phyloP scores from a whole-genome alignment of 2,888 invertebrate genomes.

The Tupiocoris notatus region DNA sequence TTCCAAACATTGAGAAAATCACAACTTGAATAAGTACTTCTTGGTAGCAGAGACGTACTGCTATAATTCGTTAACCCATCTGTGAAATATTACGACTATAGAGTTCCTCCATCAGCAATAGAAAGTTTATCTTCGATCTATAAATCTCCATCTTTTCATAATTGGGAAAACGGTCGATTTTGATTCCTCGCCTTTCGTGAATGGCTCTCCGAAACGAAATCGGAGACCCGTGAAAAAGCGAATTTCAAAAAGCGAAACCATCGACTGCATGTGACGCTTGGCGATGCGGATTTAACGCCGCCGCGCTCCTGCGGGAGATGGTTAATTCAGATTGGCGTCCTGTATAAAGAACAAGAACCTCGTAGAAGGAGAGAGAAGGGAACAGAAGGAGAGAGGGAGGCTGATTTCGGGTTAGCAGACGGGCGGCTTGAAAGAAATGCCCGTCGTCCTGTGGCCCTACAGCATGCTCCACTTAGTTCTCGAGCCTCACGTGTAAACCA shows the following conservation, averaged over 20 bases:
- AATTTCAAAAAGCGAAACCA: background rate
- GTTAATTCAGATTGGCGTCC: constrained; percentile 32
- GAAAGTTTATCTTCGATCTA: no score
- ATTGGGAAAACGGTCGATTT: background rate
- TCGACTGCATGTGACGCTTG: background rate
- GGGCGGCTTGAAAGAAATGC: background rate
- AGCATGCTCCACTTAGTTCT: constrained; percentile 37
- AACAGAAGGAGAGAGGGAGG: background rate
- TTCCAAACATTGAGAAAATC: no score
- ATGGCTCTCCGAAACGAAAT: background rate
- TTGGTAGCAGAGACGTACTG: no score
- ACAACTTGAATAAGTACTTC: no score
- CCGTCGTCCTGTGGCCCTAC: background rate
- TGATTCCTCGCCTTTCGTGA: background rate
- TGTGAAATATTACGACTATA: no score
- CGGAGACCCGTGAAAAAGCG: background rate
- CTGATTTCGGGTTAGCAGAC: background rate
- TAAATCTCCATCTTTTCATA: no score
- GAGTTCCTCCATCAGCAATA: no score
- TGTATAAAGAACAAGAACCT: constrained; percentile 3
- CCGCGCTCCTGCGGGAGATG: background rate
- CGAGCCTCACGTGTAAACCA: constrained; percentile 27
- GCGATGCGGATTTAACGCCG: constrained; percentile 7
- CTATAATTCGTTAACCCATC: no score
- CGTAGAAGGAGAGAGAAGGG: background rate